Percentiles rank a stretch among this genome's conserved stretches.
Evolutionary conservation across 2,113 vertebrate species (phyloP).

Genomic region (Vulpes ferrilata): DNA sequence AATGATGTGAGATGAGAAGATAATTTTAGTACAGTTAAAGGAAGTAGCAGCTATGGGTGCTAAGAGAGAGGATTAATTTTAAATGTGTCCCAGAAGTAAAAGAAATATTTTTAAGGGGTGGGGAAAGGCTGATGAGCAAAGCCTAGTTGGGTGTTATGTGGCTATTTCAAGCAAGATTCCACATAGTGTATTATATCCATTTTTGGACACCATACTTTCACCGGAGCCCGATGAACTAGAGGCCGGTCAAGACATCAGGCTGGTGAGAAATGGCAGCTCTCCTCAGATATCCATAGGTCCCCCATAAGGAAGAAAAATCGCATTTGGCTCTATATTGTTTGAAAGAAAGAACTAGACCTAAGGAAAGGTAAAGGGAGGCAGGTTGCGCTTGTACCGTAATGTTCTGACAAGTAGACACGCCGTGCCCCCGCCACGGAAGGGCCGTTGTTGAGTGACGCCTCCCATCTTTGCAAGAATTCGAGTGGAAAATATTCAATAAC

Average conservation of each 20-base stretch:
- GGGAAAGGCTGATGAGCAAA: conserved; percentile 39
- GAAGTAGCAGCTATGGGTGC: conserved; percentile 75
- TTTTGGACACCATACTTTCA: neutral
- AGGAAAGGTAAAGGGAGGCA: conserved; percentile 22
- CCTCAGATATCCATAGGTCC: neutral
- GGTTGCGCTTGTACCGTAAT: neutral
- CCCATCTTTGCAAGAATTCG: neutral
- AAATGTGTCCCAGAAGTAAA: conserved; percentile 75
- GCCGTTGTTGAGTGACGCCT: neutral
- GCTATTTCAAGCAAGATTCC: conserved; percentile 1
- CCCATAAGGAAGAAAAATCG: neutral
- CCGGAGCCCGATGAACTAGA: neutral
- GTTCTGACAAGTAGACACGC: neutral
- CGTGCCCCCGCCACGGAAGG: neutral
- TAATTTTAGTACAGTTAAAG: conserved; percentile 76
- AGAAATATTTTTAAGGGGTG: neutral
- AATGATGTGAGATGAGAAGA: conserved; percentile 72
- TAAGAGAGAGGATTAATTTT: conserved; percentile 80
- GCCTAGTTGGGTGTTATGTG: neutral
- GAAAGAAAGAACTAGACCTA: neutral
- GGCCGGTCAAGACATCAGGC: neutral
- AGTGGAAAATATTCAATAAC: neutral
- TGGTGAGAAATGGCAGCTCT: conserved; percentile 6
- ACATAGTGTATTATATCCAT: neutral
- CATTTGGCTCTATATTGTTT: neutral